These are phyloP conservation scores for Celastrina argiolus DNA, from an alignment of 2,888 invertebrate species.

Conservation along the genomic window DNA sequence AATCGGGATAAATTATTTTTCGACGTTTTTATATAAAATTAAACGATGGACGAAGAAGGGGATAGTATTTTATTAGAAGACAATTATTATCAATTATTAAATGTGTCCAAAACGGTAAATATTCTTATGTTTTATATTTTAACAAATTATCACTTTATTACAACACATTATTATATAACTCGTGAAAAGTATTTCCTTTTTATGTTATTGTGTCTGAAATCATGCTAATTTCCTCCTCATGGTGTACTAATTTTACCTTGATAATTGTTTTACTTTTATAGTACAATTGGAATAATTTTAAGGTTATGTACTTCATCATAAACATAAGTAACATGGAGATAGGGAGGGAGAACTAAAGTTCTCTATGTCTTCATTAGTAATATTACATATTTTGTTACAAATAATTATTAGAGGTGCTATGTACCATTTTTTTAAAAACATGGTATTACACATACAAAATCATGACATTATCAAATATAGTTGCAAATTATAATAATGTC, in stretches of 20 bases:
- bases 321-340: neutral
- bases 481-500: neutral
- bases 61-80: constrained; percentile 85
- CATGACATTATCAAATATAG: neutral
- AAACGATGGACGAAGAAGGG: constrained; percentile 81
- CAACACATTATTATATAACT: constrained; percentile 49
- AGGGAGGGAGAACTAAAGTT: neutral
- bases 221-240: neutral
- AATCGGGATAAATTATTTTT: constrained; percentile 33
- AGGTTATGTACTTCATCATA: constrained; percentile 15
- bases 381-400: neutral
- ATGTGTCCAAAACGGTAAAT: constrained; percentile 89
- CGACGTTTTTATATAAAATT: constrained; percentile 34
- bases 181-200: constrained; percentile 19
- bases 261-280: neutral
- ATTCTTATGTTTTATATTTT: constrained; percentile 36
- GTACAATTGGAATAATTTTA: neutral
- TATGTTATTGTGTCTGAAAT: neutral
- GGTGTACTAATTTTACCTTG: neutral
- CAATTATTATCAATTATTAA: constrained; percentile 92
- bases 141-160: constrained; percentile 43
- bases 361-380: neutral
- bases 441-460: neutral
- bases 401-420: neutral
- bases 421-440: neutral